A percentile compares a stretch with the other conserved stretches of the same genome.
phyloP scores from a whole-genome alignment of 2,113 vertebrate genomes.

The Rhineura floridana region DNA sequence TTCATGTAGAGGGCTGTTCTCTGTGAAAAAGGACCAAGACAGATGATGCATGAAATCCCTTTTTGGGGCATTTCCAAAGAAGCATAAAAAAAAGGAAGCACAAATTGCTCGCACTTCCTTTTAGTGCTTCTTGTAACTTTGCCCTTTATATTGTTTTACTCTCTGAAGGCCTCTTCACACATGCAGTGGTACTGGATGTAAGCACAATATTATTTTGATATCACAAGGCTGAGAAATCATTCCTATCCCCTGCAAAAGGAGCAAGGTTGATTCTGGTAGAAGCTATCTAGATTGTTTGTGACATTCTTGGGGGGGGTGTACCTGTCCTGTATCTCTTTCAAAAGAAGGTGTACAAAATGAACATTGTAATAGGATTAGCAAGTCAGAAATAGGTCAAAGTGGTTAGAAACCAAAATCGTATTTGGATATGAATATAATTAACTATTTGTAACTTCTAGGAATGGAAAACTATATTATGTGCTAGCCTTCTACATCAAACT shows the following conservation, averaged over 20 bases:
- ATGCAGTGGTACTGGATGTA: too few species aligned
- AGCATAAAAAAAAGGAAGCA: neutral
- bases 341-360: too few species aligned
- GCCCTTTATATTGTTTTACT: neutral
- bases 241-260: neutral
- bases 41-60: neutral
- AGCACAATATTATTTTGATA: neutral
- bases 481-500: too few species aligned
- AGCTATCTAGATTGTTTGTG: neutral
- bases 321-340: too few species aligned
- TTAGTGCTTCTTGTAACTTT: neutral
- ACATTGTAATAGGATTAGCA: too few species aligned
- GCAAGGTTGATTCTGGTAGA: neutral
- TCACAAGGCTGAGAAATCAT: neutral
- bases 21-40: neutral
- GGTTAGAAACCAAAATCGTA: too few species aligned
- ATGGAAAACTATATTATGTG: too few species aligned
- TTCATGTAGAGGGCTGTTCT: too few species aligned
- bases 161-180: neutral
- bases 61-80: neutral
- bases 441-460: neutral
- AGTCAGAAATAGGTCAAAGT: too few species aligned
- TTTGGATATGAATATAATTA: too few species aligned
- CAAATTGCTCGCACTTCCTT: neutral
- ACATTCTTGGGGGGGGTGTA: too few species aligned